phyloP scores from a whole-genome alignment of 1,140 invertebrate species.

The Eumaeus atala region DNA sequence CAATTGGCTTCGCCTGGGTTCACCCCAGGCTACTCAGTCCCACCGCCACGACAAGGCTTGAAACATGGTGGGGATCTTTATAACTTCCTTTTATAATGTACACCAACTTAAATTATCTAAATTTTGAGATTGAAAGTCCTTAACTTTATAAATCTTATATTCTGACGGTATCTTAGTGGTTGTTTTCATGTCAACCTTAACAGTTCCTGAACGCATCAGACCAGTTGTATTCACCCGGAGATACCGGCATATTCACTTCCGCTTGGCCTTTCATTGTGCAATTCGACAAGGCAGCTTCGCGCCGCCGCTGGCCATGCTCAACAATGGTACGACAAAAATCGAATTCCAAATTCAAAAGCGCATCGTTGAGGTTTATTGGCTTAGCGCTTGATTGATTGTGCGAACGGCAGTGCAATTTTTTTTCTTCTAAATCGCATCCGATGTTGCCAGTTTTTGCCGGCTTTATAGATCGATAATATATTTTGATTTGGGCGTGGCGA shows the following conservation, averaged over 20 bases:
- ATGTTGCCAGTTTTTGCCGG: slow-evolving; percentile 38
- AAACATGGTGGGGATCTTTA: too few relatives aligned
- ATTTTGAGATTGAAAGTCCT: too few relatives aligned
- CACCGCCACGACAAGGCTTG: too few relatives aligned
- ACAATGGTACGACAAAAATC: slow-evolving; percentile 65
- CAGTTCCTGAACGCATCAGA: slow-evolving; percentile 59
- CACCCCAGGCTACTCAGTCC: too few relatives aligned
- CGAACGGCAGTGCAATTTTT: slow-evolving; percentile 57
- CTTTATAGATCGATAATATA: slow-evolving; percentile 62
- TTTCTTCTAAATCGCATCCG: slow-evolving; percentile 35
- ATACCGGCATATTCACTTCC: slow-evolving; percentile 63
- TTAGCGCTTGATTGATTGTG: slow-evolving; percentile 73
- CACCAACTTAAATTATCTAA: too few relatives aligned
- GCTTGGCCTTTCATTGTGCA: slow-evolving; percentile 60
- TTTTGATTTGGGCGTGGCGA: slow-evolving; percentile 72
- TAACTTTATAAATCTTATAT: slow-evolving; percentile 20
- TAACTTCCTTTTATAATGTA: too few relatives aligned
- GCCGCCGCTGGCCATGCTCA: slow-evolving; percentile 55
- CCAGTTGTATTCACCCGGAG: slow-evolving; percentile 50
- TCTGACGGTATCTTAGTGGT: slow-evolving; percentile 32
- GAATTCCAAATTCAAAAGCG: slow-evolving; percentile 67
- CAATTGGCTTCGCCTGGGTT: too few relatives aligned
- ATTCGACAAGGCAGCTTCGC: slow-evolving; percentile 58
- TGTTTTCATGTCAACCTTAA: slow-evolving; percentile 42
- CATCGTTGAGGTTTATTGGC: slow-evolving; percentile 74